Base-by-base conservation (phyloP, 2,888 invertebrate species). In the Plutella xylostella region DNA sequence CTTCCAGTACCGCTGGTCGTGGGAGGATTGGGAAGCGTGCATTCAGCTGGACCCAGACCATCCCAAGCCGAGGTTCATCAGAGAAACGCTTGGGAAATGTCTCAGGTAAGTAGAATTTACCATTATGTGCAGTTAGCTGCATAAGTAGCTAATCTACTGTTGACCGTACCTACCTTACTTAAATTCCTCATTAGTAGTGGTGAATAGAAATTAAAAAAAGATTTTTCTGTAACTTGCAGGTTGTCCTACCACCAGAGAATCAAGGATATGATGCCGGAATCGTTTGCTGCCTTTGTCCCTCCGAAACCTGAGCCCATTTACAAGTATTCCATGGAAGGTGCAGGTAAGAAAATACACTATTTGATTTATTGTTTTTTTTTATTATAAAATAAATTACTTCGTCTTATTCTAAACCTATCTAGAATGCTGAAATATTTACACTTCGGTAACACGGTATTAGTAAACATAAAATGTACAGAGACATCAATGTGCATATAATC, bases 1-100 rank as follows among this genome's bases (percentile, higher is more conserved):
- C 83, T 99, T 99, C 73, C 98, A 99, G 74, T 99, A 97, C 71
- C 90, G 97, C 44, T 99, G 98, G 98, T 96, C 96, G 2, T 99
- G 99, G 99, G 95, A 96, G 55, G 96, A 96, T 64, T 96, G 96
- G 96, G 92, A 93, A 63, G 90, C 90, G 12, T 94, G 94, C 60
- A 82, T 94, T n/a, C 88, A 90, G 52, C 78, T 95, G 19, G 95
- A 96, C 65, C 70, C 87, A 1, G 94, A 97, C 61, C 93, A 96
- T 74, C 98, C 98, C 0, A 92, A 96, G 57, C 95, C 97, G 1
- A 92, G 96, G 65, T 99, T 99, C 71, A 92, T 98, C 45, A 87
- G 91, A 53, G 98, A 99, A 74, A 94, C 95, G 15, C 88, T 99
- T 46, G 88, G 91, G 30, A 96, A 95, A 71, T 92, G 93, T 63